These are phyloP conservation scores for Glaucomys volans DNA, from an alignment of 2,113 vertebrate genomes.

Conservation along the genomic window DNA sequence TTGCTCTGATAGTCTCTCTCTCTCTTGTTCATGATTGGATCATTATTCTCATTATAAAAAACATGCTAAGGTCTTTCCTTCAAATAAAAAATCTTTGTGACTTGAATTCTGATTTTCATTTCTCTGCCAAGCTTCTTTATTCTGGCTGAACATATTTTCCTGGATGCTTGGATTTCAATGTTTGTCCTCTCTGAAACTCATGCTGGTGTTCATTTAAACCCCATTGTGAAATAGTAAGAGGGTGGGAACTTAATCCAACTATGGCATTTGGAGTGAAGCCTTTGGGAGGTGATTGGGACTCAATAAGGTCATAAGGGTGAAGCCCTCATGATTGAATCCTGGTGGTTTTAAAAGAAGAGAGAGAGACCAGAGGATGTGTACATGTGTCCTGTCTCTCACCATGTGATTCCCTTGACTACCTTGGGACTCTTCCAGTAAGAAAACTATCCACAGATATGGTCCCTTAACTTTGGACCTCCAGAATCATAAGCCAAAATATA, in stretches of 20 bases:
- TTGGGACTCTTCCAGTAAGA: not conserved
- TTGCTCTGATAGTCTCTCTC: no score
- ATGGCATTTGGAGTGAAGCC: not conserved
- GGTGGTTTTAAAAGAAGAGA: not conserved
- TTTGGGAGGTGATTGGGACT: not conserved
- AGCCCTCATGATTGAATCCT: not conserved
- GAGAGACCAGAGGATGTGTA: not conserved
- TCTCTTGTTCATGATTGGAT: not conserved
- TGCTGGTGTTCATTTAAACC: not conserved
- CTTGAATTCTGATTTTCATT: not conserved
- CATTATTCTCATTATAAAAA: not conserved
- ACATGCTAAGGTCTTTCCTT: no score
- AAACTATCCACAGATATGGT: not conserved
- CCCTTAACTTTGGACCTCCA: not conserved
- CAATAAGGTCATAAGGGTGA: not conserved
- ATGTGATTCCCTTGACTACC: not conserved
- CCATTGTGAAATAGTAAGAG: not conserved
- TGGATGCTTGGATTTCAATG: not conserved
- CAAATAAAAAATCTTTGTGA: not conserved
- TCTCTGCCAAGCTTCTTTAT: not conserved
- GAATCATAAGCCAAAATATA: not conserved
- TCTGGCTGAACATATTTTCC: not conserved
- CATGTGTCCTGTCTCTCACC: not conserved
- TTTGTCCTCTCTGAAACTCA: not conserved
- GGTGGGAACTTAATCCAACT: not conserved